Conservation (phyloP, 2,113 vertebrate genomes). For the Phasianus colchicus region DNA sequence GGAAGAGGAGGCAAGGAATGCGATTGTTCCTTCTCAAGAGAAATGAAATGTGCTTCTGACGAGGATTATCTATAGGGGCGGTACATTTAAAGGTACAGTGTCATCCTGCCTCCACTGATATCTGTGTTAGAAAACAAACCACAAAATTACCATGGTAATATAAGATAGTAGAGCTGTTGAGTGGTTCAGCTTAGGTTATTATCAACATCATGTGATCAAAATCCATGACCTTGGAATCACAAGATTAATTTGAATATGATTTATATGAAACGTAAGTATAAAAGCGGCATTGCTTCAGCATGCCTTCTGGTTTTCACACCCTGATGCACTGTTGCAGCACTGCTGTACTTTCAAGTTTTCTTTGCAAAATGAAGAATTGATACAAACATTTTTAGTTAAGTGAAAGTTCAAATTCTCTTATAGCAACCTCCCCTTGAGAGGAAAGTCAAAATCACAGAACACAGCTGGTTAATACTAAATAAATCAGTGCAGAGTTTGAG, state of each 20-base stretch:
- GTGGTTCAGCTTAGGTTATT: neutral
- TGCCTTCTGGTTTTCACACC: neutral
- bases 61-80: neutral
- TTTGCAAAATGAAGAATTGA: neutral
- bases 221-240: neutral
- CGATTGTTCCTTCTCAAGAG: rapidly evolving
- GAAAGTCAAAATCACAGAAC: neutral
- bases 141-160: rapidly evolving
- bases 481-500: neutral
- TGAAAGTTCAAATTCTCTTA: neutral
- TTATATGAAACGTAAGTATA: neutral
- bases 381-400: neutral
- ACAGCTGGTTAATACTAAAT: neutral
- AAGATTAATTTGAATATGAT: neutral
- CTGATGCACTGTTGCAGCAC: rapidly evolving
- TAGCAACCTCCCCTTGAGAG: neutral
- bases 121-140: rapidly evolving
- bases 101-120: neutral
- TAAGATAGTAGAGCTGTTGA: neutral
- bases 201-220: neutral
- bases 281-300: neutral
- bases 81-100: neutral
- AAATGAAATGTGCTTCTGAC: neutral
- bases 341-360: neutral
- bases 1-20: neutral